Evolutionary conservation across 2,888 invertebrate species (phyloP).

Genomic region (Marasmarcha lunaedactyla): DNA sequence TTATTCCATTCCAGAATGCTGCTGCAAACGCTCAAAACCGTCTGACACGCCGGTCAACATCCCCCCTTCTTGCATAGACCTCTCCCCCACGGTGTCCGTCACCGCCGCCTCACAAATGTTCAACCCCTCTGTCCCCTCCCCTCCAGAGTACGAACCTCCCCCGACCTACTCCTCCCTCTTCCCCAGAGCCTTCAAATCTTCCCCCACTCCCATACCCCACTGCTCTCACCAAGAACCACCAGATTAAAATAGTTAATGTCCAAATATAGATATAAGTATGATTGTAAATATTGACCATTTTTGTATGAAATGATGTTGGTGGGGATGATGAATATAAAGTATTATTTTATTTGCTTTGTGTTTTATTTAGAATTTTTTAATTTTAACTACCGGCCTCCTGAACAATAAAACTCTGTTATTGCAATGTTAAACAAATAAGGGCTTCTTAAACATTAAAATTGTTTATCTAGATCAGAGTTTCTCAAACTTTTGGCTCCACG

Average conservation of each 20-base stretch:
- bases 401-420: no score
- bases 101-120: conserved; percentile 48
- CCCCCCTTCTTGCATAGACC: conserved; percentile 57
- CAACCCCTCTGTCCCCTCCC: conserved; percentile 44
- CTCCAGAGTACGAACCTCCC: conserved; percentile 75
- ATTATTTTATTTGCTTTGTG: background rate
- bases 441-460: no score
- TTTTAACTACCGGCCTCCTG: no score
- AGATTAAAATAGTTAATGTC: conserved; percentile 30
- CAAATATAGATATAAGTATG: background rate
- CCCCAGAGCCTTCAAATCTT: conserved; percentile 63
- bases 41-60: conserved; percentile 53
- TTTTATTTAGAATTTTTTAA: background rate
- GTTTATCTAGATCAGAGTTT: no score
- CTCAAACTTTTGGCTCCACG: no score
- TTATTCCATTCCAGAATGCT: conserved; percentile 50
- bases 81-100: conserved; percentile 53
- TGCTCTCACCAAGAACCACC: conserved; percentile 58
- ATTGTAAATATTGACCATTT: background rate
- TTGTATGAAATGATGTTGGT: background rate
- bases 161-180: conserved; percentile 77
- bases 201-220: conserved; percentile 53
- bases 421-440: no score
- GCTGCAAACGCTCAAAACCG: conserved; percentile 59
- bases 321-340: background rate